Evolutionary conservation across 2,797 vertebrate genomes (phyloP).

Genomic region (Clarias fuscus): DNA sequence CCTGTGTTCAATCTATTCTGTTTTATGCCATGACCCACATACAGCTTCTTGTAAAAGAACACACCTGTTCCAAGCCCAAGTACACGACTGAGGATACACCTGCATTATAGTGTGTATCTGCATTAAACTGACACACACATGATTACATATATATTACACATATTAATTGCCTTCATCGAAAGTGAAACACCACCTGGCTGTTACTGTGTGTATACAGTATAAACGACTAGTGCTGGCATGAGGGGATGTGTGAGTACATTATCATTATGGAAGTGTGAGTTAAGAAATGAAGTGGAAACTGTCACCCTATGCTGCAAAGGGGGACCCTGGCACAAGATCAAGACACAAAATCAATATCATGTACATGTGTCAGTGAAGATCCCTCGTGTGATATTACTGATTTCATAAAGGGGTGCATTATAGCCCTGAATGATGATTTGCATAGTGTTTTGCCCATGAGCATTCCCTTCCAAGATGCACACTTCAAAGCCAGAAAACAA

Average conservation of each 20-base stretch:
- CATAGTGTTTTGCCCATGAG: constrained; percentile 59
- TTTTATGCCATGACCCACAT: constrained; percentile 48
- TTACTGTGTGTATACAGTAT: constrained; percentile 13
- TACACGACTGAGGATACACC: constrained; percentile 53
- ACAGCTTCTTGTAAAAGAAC: constrained; percentile 52
- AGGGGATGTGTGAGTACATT: background rate
- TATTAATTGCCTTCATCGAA: constrained; percentile 5
- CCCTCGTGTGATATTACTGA: constrained; percentile 55
- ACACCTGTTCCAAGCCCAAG: constrained; percentile 55
- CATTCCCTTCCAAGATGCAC: constrained; percentile 55
- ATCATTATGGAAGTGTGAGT: constrained; percentile 22
- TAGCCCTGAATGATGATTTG: constrained; percentile 56
- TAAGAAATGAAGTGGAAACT: constrained; percentile 9
- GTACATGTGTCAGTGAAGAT: constrained; percentile 48
- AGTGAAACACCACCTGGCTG: constrained; percentile 38
- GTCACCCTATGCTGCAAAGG: constrained; percentile 47
- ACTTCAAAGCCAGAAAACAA: constrained; percentile 62
- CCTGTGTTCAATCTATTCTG: background rate
- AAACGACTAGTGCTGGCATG: background rate
- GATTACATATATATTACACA: constrained; percentile 22
- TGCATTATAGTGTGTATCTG: constrained; percentile 31
- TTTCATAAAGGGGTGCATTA: constrained; percentile 43
- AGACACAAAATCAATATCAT: constrained; percentile 59
- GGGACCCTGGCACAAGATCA: constrained; percentile 10
- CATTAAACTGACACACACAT: constrained; percentile 13